Evolutionary conservation across 2,888 invertebrate genomes (phyloP), one percentile per base, ranked within the genome.

Genomic region (Caradrina kadenii): DNA sequence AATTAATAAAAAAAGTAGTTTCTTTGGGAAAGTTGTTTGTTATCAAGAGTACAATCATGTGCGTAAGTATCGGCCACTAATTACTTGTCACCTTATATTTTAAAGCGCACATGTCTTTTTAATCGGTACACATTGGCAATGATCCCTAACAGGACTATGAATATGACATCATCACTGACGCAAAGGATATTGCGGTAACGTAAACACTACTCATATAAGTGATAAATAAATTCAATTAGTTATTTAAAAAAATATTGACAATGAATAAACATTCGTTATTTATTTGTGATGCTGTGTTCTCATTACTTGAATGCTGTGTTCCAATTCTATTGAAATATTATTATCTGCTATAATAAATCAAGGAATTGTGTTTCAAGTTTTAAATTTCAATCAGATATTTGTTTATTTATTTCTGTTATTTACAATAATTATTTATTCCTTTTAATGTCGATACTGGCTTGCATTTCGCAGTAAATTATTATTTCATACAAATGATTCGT

Each of bases 41-140:
- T 31, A 31, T 31, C 31, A 31, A 7, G 7, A 31, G 35, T 35
- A 35, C 35, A 35, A 35, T 35, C 35, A 35, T 35, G 35, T 35
- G 6, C 8, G 8, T 8, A 35, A 35, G 31, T 31, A 31, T 31
- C 7, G 31, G 31, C 6, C 5, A 31, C 31, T 35, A 35, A 35
- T 5, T 35, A 35, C 35, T 8, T 8, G 35, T 35, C 35, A 35
- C 35, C 35, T 8, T 35, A 8, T 35, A 45, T 17, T n/a, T 22
- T n/a, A 22, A 68, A 10, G 4, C 8, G 13, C 7, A 69, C 7
- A 4, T 42, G 10, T 4, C 8, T 31, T 50, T 55, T 48, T 3
- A 39, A 63, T 68, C 60, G 56, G 42, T 17, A 52, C 8, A 64
- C 56, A 48, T 52, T 61, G 60, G n/a, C 63, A 70, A 63, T 76